Base-by-base conservation (phyloP, 1,140 invertebrate species). In the Drosophila neocordata region DNA sequence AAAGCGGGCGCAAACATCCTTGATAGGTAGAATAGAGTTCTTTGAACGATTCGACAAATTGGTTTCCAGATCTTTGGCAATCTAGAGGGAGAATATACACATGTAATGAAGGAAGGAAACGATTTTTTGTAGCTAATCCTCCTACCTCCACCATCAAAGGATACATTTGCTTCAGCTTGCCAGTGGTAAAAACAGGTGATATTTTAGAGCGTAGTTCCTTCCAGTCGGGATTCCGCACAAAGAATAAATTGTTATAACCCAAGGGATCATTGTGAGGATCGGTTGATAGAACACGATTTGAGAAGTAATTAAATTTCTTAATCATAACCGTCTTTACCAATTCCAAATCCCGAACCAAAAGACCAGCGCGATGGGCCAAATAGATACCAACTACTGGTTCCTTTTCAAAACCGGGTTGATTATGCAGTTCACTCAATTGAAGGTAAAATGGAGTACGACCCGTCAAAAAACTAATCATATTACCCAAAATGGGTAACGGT, bases 101-200 rank as follows among this genome's bases (percentile, higher is more conserved):
- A 13, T 51, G n/a, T 20, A 38, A 56, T 12, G 11, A 48, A 35
- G 27, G 1, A 13, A 22, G 15, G 4, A 65, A 8, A 41, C 12
- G 2, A 18, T 4, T 44, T 7, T 37, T 31, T 1, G 1, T 31
- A 31, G 7, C 9, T 20, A 9, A 13, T 12, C 1, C 5, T 24
- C 72, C 58, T 35, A 90, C 66, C 79, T 93, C 92, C 13, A 66
- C 76, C 65, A 93, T 75, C 0, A 93, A 77, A 22, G 93, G 92
- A 85, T 93, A 93, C 93, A 94, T 94, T 55, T 90, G 91, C 69
- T 93, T 94, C 6, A 94, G 79, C 70, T 93, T 94, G 1, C 92
- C 92, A 6, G 92, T 91, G 0, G 93, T 93, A 57, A 94, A 94
- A 1, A 92, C 92, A 1, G 93, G 93, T 0, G 93, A 93, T 7